phyloP scores from a whole-genome alignment of 2,797 vertebrate species.

The Yasuhikotakia modesta region DNA sequence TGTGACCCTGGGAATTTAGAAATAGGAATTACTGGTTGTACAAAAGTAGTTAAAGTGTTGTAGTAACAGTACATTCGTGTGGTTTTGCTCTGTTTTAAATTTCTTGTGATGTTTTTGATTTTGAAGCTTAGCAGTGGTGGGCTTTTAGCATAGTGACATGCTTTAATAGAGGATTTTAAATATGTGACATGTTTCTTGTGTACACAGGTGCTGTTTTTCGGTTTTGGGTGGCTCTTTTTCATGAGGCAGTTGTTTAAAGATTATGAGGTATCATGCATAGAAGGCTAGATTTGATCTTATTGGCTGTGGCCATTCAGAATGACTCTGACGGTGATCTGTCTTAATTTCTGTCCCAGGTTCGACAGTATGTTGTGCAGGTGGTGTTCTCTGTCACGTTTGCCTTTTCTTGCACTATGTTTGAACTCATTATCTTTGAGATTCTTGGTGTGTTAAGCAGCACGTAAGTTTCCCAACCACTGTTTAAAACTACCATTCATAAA shows the following conservation, averaged over 20 bases:
- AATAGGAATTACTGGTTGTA: too few species aligned
- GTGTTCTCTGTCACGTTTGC: conserved; percentile 98
- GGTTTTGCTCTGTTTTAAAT: too few species aligned
- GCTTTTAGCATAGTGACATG: background rate
- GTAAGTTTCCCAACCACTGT: conserved; percentile 69
- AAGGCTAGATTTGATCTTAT: background rate
- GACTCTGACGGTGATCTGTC: background rate
- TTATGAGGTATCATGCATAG: conserved; percentile 84
- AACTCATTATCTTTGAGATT: conserved; percentile 99
- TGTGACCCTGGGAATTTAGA: too few species aligned
- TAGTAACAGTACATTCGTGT: too few species aligned
- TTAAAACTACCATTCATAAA: background rate
- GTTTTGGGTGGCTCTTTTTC: conserved; percentile 98
- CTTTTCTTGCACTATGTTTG: conserved; percentile 99
- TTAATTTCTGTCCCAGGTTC: conserved; percentile 77
- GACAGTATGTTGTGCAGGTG: conserved; percentile 96
- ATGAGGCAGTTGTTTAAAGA: conserved; percentile 97
- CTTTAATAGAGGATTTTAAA: background rate
- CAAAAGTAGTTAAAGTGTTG: too few species aligned
- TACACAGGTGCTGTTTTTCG: conserved; percentile 92
- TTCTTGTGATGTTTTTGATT: background rate
- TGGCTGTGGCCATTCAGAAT: background rate
- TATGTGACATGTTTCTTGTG: background rate
- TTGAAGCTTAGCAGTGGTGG: background rate
- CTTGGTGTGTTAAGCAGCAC: conserved; percentile 92